Percentiles rank a stretch among this genome's conserved stretches.
Conservation (phyloP, 2,888 invertebrate species). For the Aromia moschata region DNA sequence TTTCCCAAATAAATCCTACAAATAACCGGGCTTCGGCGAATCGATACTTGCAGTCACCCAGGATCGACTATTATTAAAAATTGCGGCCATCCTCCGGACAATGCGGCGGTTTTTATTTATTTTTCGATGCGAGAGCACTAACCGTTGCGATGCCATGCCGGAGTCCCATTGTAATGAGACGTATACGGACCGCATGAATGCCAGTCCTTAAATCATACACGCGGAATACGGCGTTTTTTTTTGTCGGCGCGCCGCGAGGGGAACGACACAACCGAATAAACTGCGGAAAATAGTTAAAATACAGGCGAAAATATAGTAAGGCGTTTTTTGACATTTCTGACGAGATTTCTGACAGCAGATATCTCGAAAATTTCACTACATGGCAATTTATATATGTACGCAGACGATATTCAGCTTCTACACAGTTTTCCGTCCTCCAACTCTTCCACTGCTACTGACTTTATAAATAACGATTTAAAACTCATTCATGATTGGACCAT, state of each 20-base stretch:
- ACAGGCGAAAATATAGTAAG: too few relatives aligned
- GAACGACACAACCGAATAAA: not conserved
- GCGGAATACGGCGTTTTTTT: conserved; percentile 17
- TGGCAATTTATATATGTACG: too few relatives aligned
- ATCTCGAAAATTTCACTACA: too few relatives aligned
- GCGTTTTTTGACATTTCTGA: too few relatives aligned
- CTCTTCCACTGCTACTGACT: too few relatives aligned
- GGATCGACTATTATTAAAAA: conserved; percentile 58
- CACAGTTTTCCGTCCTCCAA: too few relatives aligned
- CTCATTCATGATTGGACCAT: too few relatives aligned
- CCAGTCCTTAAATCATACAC: conserved; percentile 24
- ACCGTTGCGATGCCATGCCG: conserved; percentile 30
- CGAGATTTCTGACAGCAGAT: too few relatives aligned
- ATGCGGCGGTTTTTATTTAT: conserved; percentile 44
- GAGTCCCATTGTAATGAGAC: conserved; percentile 40
- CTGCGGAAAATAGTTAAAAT: not conserved
- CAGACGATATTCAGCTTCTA: too few relatives aligned
- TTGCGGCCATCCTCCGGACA: conserved; percentile 55
- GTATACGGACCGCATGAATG: conserved; percentile 38
- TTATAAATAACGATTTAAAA: too few relatives aligned
- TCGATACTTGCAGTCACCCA: conserved; percentile 55
- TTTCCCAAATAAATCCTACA: conserved; percentile 61
- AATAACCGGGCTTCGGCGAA: conserved; percentile 49
- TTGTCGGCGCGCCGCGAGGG: not conserved
- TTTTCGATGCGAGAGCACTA: conserved; percentile 34